Conservation (phyloP, 2,888 invertebrate species). For the Brachyptera risi region DNA sequence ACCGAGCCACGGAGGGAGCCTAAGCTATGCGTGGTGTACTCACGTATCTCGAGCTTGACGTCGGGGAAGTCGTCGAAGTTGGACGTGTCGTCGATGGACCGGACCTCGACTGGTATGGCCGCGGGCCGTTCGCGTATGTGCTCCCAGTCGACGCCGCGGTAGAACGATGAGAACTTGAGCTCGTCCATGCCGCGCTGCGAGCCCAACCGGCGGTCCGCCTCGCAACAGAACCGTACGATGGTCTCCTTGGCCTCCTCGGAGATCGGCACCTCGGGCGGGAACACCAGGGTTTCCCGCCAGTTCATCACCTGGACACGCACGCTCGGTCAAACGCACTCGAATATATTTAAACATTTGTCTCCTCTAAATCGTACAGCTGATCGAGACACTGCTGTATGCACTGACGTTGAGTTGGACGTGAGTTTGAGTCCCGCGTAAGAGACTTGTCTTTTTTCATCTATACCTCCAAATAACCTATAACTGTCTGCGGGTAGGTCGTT, state of each 20-base stretch:
- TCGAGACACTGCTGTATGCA: too few species aligned
- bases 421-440: too few species aligned
- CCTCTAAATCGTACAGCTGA: too few species aligned
- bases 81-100: constrained; percentile 98
- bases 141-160: constrained; percentile 96
- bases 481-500: too few species aligned
- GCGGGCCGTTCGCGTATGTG: constrained; percentile 98
- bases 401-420: too few species aligned
- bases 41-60: constrained; percentile 97
- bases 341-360: too few species aligned
- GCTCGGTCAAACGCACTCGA: too few species aligned
- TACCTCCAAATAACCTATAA: too few species aligned
- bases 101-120: constrained; percentile 95
- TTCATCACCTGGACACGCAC: constrained; percentile 91
- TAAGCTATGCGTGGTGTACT: too few species aligned
- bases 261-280: constrained; percentile 99
- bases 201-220: constrained; percentile 87
- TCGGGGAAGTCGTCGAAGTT: constrained; percentile 99
- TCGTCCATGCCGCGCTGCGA: constrained; percentile 89
- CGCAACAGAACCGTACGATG: constrained; percentile 94
- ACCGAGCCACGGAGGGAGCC: too few species aligned
- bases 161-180: constrained; percentile 86
- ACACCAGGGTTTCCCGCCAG: constrained; percentile 96
- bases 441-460: too few species aligned
- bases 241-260: constrained; percentile 96